phyloP scores from a whole-genome alignment of 2,797 vertebrate genomes.

The Anguilla marmorata region DNA sequence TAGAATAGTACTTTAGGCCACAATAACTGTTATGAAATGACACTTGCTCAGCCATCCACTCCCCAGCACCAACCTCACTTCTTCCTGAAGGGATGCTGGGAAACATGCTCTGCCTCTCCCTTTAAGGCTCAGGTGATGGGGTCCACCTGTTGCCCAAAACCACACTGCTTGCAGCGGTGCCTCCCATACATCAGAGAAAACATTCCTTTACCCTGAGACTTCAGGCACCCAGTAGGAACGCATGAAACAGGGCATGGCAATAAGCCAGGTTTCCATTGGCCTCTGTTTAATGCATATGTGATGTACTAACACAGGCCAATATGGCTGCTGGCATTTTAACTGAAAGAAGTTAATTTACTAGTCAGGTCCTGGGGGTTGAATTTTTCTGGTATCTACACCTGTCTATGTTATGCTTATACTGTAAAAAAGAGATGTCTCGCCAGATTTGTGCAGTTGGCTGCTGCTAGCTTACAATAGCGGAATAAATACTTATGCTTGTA shows the following conservation, averaged over 20 bases:
- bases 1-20: background rate
- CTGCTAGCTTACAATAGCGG: background rate
- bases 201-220: background rate
- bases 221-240: background rate
- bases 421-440: background rate
- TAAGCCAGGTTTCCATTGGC: background rate
- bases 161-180: background rate
- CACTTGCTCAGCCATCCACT: background rate
- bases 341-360: background rate
- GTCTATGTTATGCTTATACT: background rate
- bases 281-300: background rate
- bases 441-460: background rate
- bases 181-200: background rate
- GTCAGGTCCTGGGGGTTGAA: background rate
- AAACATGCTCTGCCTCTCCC: background rate
- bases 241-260: background rate
- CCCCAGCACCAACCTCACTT: background rate
- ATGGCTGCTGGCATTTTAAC: background rate
- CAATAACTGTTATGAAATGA: background rate
- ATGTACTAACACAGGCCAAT: background rate
- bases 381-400: background rate
- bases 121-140: background rate
- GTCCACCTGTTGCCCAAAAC: slow-evolving; percentile 1
- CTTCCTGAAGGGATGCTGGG: background rate
- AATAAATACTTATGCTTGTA: background rate